Conservation (phyloP, 2,113 vertebrate species). For the Formicarius rufipectus region DNA sequence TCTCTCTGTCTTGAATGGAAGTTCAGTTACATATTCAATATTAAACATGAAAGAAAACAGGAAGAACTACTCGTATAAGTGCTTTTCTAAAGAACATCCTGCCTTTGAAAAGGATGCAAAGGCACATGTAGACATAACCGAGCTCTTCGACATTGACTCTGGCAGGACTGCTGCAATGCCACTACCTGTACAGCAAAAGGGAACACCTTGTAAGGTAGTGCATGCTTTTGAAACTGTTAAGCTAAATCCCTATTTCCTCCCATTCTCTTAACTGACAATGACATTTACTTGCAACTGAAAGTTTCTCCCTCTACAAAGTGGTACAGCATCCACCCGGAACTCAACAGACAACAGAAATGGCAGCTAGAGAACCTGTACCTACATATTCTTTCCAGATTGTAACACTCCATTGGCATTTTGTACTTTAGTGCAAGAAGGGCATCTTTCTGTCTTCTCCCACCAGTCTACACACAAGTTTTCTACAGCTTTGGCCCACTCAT, state of each 20-base stretch:
- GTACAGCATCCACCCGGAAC: not conserved
- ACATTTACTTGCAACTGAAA: not conserved
- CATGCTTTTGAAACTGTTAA: not conserved
- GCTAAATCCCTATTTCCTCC: not conserved
- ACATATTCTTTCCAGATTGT: not conserved
- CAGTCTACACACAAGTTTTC: not conserved
- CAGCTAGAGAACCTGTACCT: not conserved
- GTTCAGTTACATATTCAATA: not conserved
- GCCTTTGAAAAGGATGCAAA: not conserved
- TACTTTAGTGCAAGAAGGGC: not conserved
- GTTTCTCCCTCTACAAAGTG: not conserved
- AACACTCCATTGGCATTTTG: not conserved
- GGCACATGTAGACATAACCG: not conserved
- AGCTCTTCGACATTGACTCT: rapidly evolving
- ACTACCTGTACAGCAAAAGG: not conserved
- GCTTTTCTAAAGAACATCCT: not conserved
- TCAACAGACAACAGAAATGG: not conserved
- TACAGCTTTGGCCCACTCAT: not conserved
- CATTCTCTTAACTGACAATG: not conserved
- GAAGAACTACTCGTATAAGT: not conserved
- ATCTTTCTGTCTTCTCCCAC: not conserved
- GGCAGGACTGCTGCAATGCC: not conserved
- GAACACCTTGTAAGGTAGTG: not conserved
- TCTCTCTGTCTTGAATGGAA: not conserved
- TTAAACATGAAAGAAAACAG: not conserved